phyloP scores from a whole-genome alignment of 1,140 invertebrate species.

The Calephelis nemesis region DNA sequence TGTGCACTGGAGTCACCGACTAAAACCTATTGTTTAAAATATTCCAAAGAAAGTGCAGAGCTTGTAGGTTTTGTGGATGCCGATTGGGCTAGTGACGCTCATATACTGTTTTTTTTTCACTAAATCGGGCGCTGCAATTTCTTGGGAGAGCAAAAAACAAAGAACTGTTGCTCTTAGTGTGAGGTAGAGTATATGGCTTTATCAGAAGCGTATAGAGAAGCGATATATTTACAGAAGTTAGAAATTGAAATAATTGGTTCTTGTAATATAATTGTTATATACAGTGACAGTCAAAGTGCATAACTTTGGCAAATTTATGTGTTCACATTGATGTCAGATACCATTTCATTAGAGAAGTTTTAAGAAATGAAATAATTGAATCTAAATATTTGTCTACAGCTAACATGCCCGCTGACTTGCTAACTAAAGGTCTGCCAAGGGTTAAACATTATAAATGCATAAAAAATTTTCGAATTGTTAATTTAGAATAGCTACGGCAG shows the following conservation, averaged over 20 bases:
- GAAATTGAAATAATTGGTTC: slow-evolving; percentile 27
- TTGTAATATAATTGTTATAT: slow-evolving; percentile 33
- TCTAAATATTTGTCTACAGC: background rate
- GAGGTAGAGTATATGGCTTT: slow-evolving; percentile 57
- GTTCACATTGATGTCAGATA: slow-evolving; percentile 41
- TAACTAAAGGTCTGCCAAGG: slow-evolving; percentile 26
- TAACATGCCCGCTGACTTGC: background rate
- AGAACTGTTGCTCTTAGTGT: slow-evolving; percentile 46
- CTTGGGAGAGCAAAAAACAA: slow-evolving; percentile 56
- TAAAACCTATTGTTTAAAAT: slow-evolving; percentile 36
- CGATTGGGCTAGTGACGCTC: slow-evolving; percentile 55
- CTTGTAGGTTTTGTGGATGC: slow-evolving; percentile 41
- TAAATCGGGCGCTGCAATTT: slow-evolving; percentile 36
- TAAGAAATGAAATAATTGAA: background rate
- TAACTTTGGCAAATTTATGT: slow-evolving; percentile 53
- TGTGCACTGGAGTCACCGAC: slow-evolving; percentile 42
- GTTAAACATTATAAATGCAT: slow-evolving; percentile 34
- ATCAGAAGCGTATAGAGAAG: slow-evolving; percentile 35
- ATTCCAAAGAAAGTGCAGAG: slow-evolving; percentile 32
- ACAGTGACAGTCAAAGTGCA: slow-evolving; percentile 47
- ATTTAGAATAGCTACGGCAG: background rate
- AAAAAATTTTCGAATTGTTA: slow-evolving; percentile 26
- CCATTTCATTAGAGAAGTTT: slow-evolving; percentile 1
- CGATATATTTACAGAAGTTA: slow-evolving; percentile 23
- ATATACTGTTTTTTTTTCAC: slow-evolving; percentile 45